Evolutionary conservation across 2,888 invertebrate species (phyloP), one percentile per base, ranked within the genome.

Genomic region (Prionchulus punctatus): DNA sequence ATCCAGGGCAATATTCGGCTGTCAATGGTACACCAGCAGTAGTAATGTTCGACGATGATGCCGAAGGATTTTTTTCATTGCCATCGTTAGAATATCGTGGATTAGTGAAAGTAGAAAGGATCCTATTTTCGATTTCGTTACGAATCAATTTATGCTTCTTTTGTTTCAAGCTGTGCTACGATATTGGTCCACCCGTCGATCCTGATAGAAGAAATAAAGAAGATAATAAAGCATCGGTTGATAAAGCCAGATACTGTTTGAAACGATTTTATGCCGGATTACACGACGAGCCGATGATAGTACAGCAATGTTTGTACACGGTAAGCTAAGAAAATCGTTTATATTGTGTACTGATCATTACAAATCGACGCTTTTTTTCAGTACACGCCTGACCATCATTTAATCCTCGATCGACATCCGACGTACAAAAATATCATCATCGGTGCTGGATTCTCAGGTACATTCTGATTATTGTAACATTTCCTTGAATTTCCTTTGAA

Each of bases 401-500:
- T 67, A 26, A 62, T 72, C 4, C 58, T 73, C 23, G 73, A 73
- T 57, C 53, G 47, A 1, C 71, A 71, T 59, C 72, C 73, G 2
- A 49, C 55, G 12, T 65, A 65, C 61, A 64, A 62, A 42, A 73
- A 73, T 58, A 66, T 73, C 3, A 59, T 71, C n/a, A 66, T 72
- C 15, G 73, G 67, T 1, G 66, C 70, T 28, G 73, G 73, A 36
- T 73, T 72, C 60, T 71, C 71, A 53, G n/a, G n/a, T n/a, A n/a
- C n/a, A n/a, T n/a, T n/a, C n/a, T n/a, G n/a, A n/a, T n/a, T n/a
- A n/a, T n/a, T n/a, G n/a, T n/a, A n/a, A n/a, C n/a, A n/a, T n/a
- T n/a, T n/a, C n/a, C n/a, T n/a, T n/a, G n/a, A n/a, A n/a, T n/a
- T n/a, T n/a, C n/a, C n/a, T n/a, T n/a, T n/a, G n/a, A n/a, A n/a